Evolutionary conservation across 2,797 vertebrate species (phyloP).

Genomic region (Myotis myotis): DNA sequence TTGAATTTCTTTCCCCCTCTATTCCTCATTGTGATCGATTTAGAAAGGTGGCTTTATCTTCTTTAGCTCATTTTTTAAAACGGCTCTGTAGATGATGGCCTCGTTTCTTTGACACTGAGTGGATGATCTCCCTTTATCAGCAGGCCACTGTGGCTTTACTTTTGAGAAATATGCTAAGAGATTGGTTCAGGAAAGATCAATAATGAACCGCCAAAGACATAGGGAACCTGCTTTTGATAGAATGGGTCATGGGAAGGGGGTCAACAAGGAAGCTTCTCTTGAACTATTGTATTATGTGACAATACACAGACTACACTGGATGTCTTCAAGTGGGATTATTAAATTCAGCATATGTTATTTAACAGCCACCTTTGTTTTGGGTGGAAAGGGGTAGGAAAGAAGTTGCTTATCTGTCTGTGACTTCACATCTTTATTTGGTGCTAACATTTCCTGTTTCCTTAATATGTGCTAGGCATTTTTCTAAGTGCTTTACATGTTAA

Average conservation of each 20-base stretch:
- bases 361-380: not conserved
- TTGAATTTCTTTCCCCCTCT: not conserved
- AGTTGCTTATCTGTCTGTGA: not conserved
- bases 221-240: not conserved
- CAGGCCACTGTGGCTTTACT: slow-evolving; percentile 2
- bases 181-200: not conserved
- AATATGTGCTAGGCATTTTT: not conserved
- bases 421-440: not conserved
- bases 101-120: slow-evolving; percentile 40
- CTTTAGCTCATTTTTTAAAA: not conserved
- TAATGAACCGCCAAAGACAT: not conserved
- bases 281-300: not conserved
- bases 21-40: slow-evolving; percentile 56
- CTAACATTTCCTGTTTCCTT: not conserved
- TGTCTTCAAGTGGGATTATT: not conserved
- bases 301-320: not conserved
- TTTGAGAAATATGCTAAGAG: slow-evolving; percentile 19
- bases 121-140: slow-evolving; percentile 17
- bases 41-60: slow-evolving; percentile 60
- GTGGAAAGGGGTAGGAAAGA: not conserved
- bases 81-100: not conserved
- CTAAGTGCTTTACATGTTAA: not conserved
- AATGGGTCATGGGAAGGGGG: not conserved
- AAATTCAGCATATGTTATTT: not conserved
- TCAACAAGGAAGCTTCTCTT: not conserved